Percentiles rank a stretch among this genome's conserved stretches.
These are phyloP conservation scores for Bucorvus abyssinicus DNA, from an alignment of 2,797 vertebrate genomes.

Conservation along the genomic window DNA sequence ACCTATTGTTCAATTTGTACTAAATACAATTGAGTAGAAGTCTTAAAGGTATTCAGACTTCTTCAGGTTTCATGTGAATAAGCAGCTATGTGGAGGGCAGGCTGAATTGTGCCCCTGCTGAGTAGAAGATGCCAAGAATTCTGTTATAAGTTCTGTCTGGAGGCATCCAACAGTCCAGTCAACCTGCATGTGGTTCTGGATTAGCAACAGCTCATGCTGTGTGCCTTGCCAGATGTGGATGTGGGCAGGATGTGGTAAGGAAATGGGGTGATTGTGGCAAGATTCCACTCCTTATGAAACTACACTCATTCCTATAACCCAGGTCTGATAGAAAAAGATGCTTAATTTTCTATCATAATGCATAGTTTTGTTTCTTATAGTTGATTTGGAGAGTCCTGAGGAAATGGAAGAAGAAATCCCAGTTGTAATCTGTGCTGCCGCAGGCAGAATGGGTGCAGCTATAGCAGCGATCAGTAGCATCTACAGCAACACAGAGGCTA, in stretches of 20 bases:
- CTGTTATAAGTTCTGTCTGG: neutral
- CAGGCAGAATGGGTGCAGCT: constrained; percentile 86
- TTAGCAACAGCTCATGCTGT: neutral
- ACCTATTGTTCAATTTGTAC: neutral
- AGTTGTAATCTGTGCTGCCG: constrained; percentile 88
- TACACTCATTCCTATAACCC: neutral
- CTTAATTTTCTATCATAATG: neutral
- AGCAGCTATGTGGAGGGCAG: neutral
- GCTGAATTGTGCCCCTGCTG: neutral
- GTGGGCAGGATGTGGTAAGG: neutral
- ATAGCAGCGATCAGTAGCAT: constrained; percentile 93
- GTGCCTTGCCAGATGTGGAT: neutral
- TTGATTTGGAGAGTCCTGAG: constrained; percentile 60
- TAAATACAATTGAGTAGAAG: neutral
- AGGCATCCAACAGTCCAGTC: neutral
- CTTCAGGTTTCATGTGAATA: neutral
- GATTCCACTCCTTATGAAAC: neutral
- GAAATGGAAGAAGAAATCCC: constrained; percentile 81
- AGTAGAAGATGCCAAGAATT: neutral
- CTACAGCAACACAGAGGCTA: constrained; percentile 86
- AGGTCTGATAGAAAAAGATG: neutral
- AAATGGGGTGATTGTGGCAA: neutral
- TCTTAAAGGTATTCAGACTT: neutral
- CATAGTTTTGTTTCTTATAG: constrained; percentile 41
- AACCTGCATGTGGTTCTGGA: neutral